Evolutionary conservation across 2,888 invertebrate genomes (phyloP), one percentile per base, ranked within the genome.

Genomic region (Hedychridium roseum): DNA sequence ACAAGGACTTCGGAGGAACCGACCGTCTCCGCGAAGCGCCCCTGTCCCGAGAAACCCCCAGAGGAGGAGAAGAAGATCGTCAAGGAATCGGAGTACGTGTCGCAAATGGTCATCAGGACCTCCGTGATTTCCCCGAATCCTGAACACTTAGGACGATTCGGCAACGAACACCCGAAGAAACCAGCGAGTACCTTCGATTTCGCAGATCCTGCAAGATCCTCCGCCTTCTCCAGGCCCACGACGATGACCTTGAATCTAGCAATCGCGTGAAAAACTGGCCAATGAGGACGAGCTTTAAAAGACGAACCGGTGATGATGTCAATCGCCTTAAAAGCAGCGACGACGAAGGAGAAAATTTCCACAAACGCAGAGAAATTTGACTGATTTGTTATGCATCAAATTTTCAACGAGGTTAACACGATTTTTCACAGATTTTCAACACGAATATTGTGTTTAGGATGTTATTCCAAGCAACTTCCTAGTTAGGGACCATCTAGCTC

Each of bases 61-160:
- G 36, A 6, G 9, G 21, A n/a, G 7, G 41, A 5, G 2, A 21
- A 15, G 31, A 54, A 17, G 20, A 42, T 2, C 11, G 32, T 43
- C 3, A 60, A 57, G 9, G 47, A 54, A 4, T 43, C 60, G 3
- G 64, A 71, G 21, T 68, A 66, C 18, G 47, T 71, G 26, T 77
- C 82, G 0, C 79, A 80, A 12, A 75, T 82, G 77, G 73, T 82
- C 9, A 81, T 81, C 51, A 70, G 81, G 50, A 83, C 82, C 0
- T 82, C 83, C 1, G 83, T 83, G 1, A 83, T 83, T 50, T 83
- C 83, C 0, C 82, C 83, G 5, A 83, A 83, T 68, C 83, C 83
- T n/a, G 82, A 83, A 66, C 79, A 76, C 40, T 51, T 71, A 6
- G 56, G 54, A 17, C 55, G 64, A 18, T 60, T 63, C 36, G 50